Conservation (phyloP, 2,113 vertebrate species). For the Rhinoderma darwinii region DNA sequence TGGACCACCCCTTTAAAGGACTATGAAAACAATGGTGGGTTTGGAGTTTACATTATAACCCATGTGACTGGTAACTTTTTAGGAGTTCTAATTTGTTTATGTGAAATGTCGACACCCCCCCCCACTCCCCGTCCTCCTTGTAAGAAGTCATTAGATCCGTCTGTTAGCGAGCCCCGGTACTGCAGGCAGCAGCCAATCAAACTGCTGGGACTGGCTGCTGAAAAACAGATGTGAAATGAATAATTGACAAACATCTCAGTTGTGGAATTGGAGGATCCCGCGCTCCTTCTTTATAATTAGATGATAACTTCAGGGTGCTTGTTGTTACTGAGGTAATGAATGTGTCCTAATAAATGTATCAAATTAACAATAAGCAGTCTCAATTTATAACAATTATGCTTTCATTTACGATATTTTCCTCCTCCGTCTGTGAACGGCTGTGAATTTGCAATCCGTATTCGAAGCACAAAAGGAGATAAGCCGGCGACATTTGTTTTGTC, state of each 20-base stretch:
- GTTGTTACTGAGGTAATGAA: constrained; percentile 55
- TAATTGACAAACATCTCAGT: constrained; percentile 51
- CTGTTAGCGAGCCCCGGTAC: neutral
- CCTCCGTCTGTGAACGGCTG: constrained; percentile 19
- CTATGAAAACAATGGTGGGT: too few species aligned
- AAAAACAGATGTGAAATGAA: constrained; percentile 55
- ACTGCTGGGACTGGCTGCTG: constrained; percentile 9
- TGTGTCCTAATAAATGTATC: constrained; percentile 60
- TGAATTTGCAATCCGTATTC: neutral
- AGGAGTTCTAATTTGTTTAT: too few species aligned
- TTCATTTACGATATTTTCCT: constrained; percentile 41
- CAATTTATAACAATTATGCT: constrained; percentile 59
- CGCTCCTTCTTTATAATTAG: constrained; percentile 49
- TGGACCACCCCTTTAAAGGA: too few species aligned
- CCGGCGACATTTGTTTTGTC: neutral
- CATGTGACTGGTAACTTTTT: too few species aligned
- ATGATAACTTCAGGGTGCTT: constrained; percentile 59
- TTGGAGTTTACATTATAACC: too few species aligned
- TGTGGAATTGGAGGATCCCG: constrained; percentile 26
- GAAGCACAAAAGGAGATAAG: neutral
- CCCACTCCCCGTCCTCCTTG: neutral
- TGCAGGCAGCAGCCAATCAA: constrained; percentile 33
- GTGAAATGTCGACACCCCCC: too few species aligned
- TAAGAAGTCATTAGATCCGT: neutral
- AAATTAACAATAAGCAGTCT: constrained; percentile 55